Evolutionary conservation across 2,797 vertebrate genomes (phyloP), one percentile per base, ranked within the genome.

Genomic region (Myotis myotis): DNA sequence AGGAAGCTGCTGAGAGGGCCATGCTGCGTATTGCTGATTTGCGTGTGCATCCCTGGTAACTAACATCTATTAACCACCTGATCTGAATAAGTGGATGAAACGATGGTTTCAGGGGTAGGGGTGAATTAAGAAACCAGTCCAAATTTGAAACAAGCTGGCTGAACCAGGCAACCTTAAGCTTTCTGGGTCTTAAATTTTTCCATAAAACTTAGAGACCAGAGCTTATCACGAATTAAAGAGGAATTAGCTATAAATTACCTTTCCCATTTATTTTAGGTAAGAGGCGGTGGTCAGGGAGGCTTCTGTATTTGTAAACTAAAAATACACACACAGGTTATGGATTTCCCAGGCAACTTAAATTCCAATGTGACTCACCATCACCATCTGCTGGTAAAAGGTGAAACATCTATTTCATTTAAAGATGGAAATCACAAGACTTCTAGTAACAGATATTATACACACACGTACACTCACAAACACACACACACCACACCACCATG

Each of bases 371-470:
- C 96, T 96, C 95, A 71, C 0, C 28, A 95, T 66, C 9, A 12
- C 97, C 97, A 97, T 91, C 97, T 97, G 57, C 95, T 97, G 97
- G 95, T 51, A 7, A 28, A 81, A 33, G 1, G 30, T 0, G 82
- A 83, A 96, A 96, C 25, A 49, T n/a, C 72, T 85, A 25, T 41
- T 79, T 60, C 11, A 89, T 47, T 53, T 44, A 85, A 76, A 88
- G 51, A 41, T 30, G 23, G 13, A 87, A 74, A 57, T 70, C 22
- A 33, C 30, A 90, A 85, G 8, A 36, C 49, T 95, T 94, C 90
- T 74, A 78, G 33, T 60, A 41, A 81, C 2, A 71, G 51, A 25
- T 41, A 51, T 9, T 41, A 38, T 23, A 60, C 11, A 28, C 6
- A 57, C 22, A 64, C 2, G 22, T 7, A 68, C 20, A 49, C 20